Conservation (phyloP, 2,888 invertebrate species). For the Leptopilina myrica region DNA sequence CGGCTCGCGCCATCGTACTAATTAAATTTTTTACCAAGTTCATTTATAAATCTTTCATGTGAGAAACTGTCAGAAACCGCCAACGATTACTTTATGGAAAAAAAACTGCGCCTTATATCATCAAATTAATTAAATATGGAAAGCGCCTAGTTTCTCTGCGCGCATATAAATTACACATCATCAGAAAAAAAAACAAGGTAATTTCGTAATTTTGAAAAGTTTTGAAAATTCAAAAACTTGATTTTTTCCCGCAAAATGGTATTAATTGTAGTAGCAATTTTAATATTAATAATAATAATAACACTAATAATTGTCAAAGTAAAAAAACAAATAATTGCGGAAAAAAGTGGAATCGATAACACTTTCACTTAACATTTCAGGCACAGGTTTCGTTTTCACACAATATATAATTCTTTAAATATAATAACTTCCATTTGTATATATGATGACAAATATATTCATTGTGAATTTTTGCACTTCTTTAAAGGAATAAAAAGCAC, state of each 20-base stretch:
- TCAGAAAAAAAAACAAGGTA: neutral
- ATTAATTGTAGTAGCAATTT: too few relatives aligned
- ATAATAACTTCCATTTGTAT: too few relatives aligned
- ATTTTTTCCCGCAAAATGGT: too few relatives aligned
- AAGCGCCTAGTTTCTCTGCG: conserved; percentile 1
- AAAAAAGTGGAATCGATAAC: too few relatives aligned
- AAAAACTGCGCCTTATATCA: conserved; percentile 20
- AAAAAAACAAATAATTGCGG: too few relatives aligned
- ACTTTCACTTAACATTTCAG: too few relatives aligned
- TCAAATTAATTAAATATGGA: conserved; percentile 31
- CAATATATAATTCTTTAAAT: too few relatives aligned
- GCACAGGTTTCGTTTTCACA: too few relatives aligned
- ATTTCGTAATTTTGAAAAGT: conserved; percentile 24
- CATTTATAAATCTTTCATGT: conserved; percentile 30
- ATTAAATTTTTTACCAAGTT: conserved; percentile 26
- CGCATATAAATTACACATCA: conserved; percentile 4
- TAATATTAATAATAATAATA: too few relatives aligned
- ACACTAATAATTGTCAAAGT: too few relatives aligned
- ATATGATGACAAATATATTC: too few relatives aligned
- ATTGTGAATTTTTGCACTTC: too few relatives aligned
- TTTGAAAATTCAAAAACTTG: neutral
- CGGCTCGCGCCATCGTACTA: conserved; percentile 34
- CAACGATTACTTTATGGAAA: neutral
- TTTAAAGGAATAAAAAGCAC: neutral
- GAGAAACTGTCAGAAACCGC: conserved; percentile 25